Evolutionary conservation across 2,113 vertebrate species (phyloP), one percentile per base, ranked within the genome.

Genomic region (Pseudopipra pipra): DNA sequence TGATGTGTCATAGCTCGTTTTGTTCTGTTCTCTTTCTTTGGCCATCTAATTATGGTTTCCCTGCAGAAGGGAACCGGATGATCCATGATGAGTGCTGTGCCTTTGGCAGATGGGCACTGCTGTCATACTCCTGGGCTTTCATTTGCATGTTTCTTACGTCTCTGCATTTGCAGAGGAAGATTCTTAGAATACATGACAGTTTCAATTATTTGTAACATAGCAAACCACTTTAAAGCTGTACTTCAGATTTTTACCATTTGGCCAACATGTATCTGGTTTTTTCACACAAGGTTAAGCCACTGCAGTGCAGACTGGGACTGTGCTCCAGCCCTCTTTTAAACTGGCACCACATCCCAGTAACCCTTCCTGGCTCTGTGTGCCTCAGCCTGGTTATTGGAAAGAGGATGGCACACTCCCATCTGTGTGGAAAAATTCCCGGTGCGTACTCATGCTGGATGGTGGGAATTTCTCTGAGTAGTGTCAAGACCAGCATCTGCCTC

Each of bases 21-120:
- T 95, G 89, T 93, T 95, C 91, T 86, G 27, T 90, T 92, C 93
- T 52, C 51, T 85, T 67, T 55, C 82, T 85, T 41, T 88, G 58
- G 58, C 49, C 54, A 15, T 39, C 41, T 93, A 75, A 88, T 92
- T 82, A 67, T 11, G 10, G 9, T 44, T 76, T 88, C 33, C 49
- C 65, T 86, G 79, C 66, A 70, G 79, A 88, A 88, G 63, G n/a
- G 83, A 95, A n/a, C 67, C 14, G 56, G 27, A 35, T 92, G 83
- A 85, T 88, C 71, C 61, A 11, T 39, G 83, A 30, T 28, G 80
- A 80, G 28, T 49, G 33, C 72, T 62, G 62, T 83, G 83, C 83
- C 75, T 92, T 82, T 90, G 63, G 75, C 76, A 90, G 79, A 77
- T 88, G 79, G 63, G 52, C 71, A 31, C 65, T 88, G 75, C 83